Evolutionary conservation across 2,888 invertebrate species (phyloP), one percentile per base, ranked within the genome.

Genomic region (Trachelus troglodyta): DNA sequence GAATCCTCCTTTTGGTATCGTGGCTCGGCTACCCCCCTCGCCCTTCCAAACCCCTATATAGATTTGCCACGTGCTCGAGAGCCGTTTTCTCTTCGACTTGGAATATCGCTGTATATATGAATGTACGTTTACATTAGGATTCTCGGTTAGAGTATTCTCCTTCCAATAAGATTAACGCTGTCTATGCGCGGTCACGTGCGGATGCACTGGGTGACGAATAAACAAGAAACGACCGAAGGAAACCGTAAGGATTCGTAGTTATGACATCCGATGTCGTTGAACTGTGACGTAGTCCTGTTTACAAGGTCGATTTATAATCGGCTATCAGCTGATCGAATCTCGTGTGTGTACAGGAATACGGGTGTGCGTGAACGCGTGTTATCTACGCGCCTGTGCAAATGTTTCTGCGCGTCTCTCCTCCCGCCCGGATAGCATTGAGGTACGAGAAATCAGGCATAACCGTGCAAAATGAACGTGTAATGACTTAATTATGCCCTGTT

Each of bases 401-500:
- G 40, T 56, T 56, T 56, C 40, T 56, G 23, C 40, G 23, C 9
- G 23, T 56, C 23, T 15, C 56, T 9, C 56, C 56, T 56, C 23
- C 2, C 56, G 56, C 9, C 23, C 56, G 23, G 23, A 56, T 23
- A 23, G 23, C 56, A 23, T 56, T 9, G 56, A 56, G 56, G 56
- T 56, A 23, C 56, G 85, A 87, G 84, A 86, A 87, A 86, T 81
- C 85, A 83, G 82, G 78, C 77, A 76, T 80, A 85, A 81, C 81
- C 81, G 79, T 79, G 83, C 79, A 81, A 79, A 84, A 85, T 81
- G 85, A 83, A 84, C 83, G 85, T 83, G 85, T 87, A 88, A 88
- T 85, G 84, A 83, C 86, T 89, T 88, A 87, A 89, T 89, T 89
- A 87, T 83, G 85, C 82, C 81, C 81, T 75, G 82, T 68, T 78